Conservation (phyloP, 2,797 vertebrate genomes). For the Emydoidea blandingii region DNA sequence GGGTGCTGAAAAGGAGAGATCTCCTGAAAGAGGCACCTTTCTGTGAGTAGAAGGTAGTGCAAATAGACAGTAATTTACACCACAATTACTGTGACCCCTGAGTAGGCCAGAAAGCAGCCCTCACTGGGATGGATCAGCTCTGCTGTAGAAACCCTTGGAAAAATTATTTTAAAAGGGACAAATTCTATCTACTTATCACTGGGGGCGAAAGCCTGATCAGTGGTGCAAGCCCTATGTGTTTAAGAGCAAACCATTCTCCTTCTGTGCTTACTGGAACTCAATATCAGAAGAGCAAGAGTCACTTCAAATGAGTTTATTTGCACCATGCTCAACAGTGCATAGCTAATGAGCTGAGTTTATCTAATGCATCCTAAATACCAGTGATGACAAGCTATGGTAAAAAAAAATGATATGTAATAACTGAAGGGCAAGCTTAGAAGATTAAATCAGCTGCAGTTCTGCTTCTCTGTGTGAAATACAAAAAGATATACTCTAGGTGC, state of each 20-base stretch:
- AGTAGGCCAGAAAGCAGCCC: not conserved
- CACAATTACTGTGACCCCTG: not conserved
- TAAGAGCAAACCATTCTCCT: not conserved
- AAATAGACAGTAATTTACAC: not conserved
- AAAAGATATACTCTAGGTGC: not conserved
- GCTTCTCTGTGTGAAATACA: not conserved
- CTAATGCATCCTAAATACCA: not conserved
- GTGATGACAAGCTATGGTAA: not conserved
- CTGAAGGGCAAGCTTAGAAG: not conserved
- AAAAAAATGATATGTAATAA: not conserved
- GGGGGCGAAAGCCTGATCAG: not conserved
- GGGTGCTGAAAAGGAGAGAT: not conserved
- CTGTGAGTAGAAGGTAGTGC: not conserved
- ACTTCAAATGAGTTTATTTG: not conserved
- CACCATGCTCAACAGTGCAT: not conserved
- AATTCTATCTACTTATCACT: conserved; percentile 7
- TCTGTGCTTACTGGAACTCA: not conserved
- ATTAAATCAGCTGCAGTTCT: not conserved
- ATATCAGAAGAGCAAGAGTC: not conserved
- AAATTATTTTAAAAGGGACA: not conserved
- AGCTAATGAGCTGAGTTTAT: not conserved
- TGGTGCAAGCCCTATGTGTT: not conserved
- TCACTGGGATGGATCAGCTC: not conserved
- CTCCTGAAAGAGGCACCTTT: not conserved
- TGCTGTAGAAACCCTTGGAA: not conserved